Conservation (phyloP, 1,140 invertebrate species). For the Penaeus indicus region DNA sequence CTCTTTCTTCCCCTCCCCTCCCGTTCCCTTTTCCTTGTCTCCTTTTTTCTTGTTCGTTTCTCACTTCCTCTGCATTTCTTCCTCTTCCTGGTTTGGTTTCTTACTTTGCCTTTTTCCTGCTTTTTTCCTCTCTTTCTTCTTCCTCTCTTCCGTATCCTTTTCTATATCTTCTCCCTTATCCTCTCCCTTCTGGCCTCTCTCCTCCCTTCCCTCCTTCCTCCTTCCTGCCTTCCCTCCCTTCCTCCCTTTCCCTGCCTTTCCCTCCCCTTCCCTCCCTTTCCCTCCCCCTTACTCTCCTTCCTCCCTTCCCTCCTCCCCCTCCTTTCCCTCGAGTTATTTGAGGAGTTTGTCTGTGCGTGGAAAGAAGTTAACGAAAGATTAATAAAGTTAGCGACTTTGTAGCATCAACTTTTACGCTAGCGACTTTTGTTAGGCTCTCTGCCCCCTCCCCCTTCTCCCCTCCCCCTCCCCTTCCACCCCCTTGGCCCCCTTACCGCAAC, state of each 20-base stretch:
- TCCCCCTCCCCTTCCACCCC: background rate
- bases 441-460: background rate
- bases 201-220: background rate
- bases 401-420: slow-evolving; percentile 13
- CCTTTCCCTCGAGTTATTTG: slow-evolving; percentile 41
- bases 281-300: background rate
- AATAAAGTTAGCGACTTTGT: slow-evolving; percentile 60
- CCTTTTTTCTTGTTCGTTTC: too few species aligned
- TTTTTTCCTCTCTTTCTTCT: slow-evolving; percentile 13
- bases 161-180: background rate
- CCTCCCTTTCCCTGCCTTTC: too few species aligned
- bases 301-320: background rate
- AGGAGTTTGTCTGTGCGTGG: slow-evolving; percentile 55
- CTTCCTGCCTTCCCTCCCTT: too few species aligned
- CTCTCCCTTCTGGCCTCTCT: too few species aligned
- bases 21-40: too few species aligned
- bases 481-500: too few species aligned
- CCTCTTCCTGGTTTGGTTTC: background rate
- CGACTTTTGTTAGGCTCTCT: background rate
- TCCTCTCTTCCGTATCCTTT: background rate
- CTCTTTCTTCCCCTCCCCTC: background rate
- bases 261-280: too few species aligned
- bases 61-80: too few species aligned
- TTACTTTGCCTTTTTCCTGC: background rate
- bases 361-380: slow-evolving; percentile 60